Conservation (phyloP, 2,113 vertebrate species). For the Sisor rabdophorus region DNA sequence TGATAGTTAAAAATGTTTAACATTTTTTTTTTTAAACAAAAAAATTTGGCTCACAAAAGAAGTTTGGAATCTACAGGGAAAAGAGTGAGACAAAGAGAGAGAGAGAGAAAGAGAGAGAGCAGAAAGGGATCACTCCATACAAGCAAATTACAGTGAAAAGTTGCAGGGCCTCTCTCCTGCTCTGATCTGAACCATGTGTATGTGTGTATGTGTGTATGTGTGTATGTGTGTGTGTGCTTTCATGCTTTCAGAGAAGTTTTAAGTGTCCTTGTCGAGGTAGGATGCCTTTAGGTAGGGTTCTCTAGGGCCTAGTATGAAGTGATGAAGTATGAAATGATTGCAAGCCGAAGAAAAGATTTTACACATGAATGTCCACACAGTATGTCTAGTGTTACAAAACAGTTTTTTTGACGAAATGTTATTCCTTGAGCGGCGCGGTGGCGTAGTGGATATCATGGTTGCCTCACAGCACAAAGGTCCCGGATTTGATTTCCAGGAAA, state of each 20-base stretch:
- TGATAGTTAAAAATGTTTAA: too few species aligned
- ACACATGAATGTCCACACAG: too few species aligned
- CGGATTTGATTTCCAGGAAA: too few species aligned
- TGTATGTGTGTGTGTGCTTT: slow-evolving; percentile 10
- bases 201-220: slow-evolving; percentile 3
- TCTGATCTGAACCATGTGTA: background rate
- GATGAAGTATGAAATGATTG: background rate
- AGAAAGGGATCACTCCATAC: slow-evolving; percentile 28
- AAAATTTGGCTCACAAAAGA: background rate
- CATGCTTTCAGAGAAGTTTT: slow-evolving; percentile 2
- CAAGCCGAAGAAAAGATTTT: too few species aligned
- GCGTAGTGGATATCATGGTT: too few species aligned
- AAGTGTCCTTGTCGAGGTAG: background rate
- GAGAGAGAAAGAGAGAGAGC: slow-evolving; percentile 18
- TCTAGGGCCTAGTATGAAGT: too few species aligned
- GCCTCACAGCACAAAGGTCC: too few species aligned
- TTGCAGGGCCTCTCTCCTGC: background rate
- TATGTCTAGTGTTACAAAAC: too few species aligned
- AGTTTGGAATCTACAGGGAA: background rate
- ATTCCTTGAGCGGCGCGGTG: too few species aligned
- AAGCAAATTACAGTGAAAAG: slow-evolving; percentile 35
- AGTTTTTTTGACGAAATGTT: too few species aligned
- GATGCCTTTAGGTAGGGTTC: background rate
- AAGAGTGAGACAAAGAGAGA: slow-evolving; percentile 3
- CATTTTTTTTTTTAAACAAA: too few species aligned